These are phyloP conservation scores for Caenorhabditis virilis DNA, from an alignment of 2,888 invertebrate genomes.

Conservation along the genomic window DNA sequence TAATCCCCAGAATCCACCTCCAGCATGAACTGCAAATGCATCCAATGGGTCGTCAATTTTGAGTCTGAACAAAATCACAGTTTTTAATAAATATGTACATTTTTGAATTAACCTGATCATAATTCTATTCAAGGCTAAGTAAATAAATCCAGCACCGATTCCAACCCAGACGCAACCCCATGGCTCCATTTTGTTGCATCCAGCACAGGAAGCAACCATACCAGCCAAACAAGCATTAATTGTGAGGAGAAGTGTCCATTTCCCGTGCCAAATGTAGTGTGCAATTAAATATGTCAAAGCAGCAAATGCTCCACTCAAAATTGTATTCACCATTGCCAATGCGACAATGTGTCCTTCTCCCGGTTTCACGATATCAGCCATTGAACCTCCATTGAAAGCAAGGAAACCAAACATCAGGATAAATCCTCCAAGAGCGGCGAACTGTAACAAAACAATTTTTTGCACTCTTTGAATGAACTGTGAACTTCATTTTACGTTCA, in stretches of 20 bases:
- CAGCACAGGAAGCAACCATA: conserved; percentile 72
- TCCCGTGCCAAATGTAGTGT: conserved; percentile 65
- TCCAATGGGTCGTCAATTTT: conserved; percentile 72
- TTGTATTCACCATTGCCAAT: conserved; percentile 72
- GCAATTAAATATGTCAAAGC: conserved; percentile 70
- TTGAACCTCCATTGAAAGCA: conserved; percentile 73
- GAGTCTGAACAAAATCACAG: conserved; percentile 24
- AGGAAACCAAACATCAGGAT: conserved; percentile 73
- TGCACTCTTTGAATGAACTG: too few relatives aligned
- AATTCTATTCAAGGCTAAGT: conserved; percentile 66
- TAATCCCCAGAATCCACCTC: conserved; percentile 72
- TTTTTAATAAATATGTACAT: conserved; percentile 51
- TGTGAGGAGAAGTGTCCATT: conserved; percentile 72
- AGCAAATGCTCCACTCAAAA: conserved; percentile 72
- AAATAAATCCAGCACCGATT: conserved; percentile 70
- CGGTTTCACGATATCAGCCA: conserved; percentile 69
- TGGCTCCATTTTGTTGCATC: conserved; percentile 70
- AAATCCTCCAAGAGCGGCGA: conserved; percentile 73
- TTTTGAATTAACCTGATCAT: conserved; percentile 69
- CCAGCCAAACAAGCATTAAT: conserved; percentile 72
- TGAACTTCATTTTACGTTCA: background rate
- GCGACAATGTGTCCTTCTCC: conserved; percentile 71
- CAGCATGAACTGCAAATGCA: conserved; percentile 72
- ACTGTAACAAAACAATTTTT: conserved; percentile 69
- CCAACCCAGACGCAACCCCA: conserved; percentile 71